Conservation (phyloP, 2,113 vertebrate genomes). For the Cebidichthys violaceus region DNA sequence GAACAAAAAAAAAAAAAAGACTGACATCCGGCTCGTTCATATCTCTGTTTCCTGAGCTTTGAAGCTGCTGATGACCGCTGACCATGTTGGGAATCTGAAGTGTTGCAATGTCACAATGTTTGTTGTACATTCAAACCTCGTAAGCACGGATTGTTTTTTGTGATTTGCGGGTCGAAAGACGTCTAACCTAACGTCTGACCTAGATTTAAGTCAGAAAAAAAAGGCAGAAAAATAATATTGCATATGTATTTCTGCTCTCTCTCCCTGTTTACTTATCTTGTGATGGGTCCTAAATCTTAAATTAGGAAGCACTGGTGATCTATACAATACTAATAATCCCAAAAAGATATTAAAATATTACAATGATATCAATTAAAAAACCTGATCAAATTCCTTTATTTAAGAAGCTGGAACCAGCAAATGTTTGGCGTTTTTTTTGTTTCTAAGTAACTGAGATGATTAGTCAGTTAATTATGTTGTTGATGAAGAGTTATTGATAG, state of each 20-base stretch:
- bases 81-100: slow-evolving; percentile 30
- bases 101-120: not conserved
- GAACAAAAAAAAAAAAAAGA: not conserved
- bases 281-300: too few species aligned
- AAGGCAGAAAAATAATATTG: not conserved
- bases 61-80: slow-evolving; percentile 29
- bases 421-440: not conserved
- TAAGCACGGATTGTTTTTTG: slow-evolving; percentile 1
- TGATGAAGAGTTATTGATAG: not conserved
- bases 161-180: slow-evolving; percentile 25
- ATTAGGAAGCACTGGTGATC: not conserved
- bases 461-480: not conserved
- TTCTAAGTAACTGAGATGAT: not conserved
- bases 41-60: slow-evolving; percentile 24
- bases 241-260: too few species aligned
- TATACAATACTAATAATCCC: too few species aligned
- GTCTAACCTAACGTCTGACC: too few species aligned
- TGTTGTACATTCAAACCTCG: not conserved
- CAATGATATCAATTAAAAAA: too few species aligned
- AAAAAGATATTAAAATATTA: too few species aligned
- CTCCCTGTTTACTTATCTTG: not conserved
- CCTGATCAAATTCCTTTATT: too few species aligned
- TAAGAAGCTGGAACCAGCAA: too few species aligned
- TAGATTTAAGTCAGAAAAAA: too few species aligned
- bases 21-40: slow-evolving; percentile 17